Percentiles rank a stretch among this genome's conserved stretches.
phyloP scores from a whole-genome alignment of 37 sponge, comb jelly and placozoan genomes.

The Amphimedon queenslandica region DNA sequence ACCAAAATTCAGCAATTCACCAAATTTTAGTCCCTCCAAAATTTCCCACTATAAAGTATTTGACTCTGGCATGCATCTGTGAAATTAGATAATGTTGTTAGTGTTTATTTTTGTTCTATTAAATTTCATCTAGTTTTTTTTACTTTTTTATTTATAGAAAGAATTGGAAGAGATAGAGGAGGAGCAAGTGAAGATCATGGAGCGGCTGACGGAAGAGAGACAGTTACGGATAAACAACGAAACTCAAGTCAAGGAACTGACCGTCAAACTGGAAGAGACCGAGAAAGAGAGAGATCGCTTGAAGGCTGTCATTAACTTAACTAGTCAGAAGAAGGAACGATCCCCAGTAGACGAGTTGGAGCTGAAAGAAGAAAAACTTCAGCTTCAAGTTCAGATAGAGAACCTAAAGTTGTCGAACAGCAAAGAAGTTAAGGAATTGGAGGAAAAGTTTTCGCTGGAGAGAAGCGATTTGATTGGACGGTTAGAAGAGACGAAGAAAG shows the following conservation, averaged over 20 bases:
- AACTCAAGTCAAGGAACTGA: background rate
- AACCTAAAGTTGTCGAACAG: background rate
- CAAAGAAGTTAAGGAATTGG: background rate
- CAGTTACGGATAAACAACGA: too few relatives aligned
- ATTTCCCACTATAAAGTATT: too few relatives aligned
- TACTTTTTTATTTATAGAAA: too few relatives aligned
- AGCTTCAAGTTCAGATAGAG: background rate
- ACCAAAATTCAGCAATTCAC: too few relatives aligned
- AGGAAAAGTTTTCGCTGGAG: background rate
- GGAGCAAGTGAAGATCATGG: background rate
- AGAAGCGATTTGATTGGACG: background rate
- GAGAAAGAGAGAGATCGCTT: background rate
- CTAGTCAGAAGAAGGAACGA: background rate
- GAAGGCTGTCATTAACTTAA: background rate
- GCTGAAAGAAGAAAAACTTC: background rate
- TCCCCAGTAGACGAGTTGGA: background rate
- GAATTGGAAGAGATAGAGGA: background rate
- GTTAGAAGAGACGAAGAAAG: background rate
- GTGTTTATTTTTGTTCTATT: too few relatives aligned
- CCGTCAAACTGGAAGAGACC: background rate
- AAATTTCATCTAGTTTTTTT: too few relatives aligned
- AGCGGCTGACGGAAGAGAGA: slow-evolving; percentile 6
- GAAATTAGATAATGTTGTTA: too few relatives aligned
- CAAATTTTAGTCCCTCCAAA: too few relatives aligned
- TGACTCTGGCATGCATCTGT: too few relatives aligned